A percentile compares a stretch with the other conserved stretches of the same genome.
Conservation (phyloP, 2,888 invertebrate genomes). For the Eupithecia pulchellata region DNA sequence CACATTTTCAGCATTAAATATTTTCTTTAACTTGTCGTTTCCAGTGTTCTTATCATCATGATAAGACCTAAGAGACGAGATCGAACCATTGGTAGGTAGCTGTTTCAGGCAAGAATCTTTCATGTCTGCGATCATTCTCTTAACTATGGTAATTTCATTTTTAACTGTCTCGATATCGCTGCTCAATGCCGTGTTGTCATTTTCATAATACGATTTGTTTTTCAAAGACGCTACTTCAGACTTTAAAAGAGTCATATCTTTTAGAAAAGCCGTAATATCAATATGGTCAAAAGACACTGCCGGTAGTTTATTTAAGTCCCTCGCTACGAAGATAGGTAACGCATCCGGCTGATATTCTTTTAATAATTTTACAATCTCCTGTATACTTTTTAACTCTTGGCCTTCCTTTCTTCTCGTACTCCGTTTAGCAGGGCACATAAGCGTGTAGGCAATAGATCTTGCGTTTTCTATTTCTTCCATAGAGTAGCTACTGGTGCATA, state of each 20-base stretch:
- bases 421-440: not conserved
- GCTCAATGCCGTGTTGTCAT: not conserved
- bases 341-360: conserved; percentile 21
- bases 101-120: not conserved
- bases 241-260: conserved; percentile 9
- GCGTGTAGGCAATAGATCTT: conserved; percentile 2
- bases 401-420: conserved; percentile 13
- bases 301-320: conserved; percentile 4
- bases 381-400: conserved; percentile 19
- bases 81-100: not conserved
- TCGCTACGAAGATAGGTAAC: conserved; percentile 24
- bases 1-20: not conserved
- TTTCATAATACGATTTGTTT: not conserved
- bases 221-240: not conserved
- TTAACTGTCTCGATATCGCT: not conserved
- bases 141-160: not conserved
- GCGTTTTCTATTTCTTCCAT: conserved; percentile 1
- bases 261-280: conserved; percentile 10
- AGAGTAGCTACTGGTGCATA: not conserved
- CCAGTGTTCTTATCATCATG: not conserved
- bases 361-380: conserved; percentile 23
- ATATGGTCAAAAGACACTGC: conserved; percentile 9
- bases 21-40: not conserved
- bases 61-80: conserved; percentile 9
- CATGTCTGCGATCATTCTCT: not conserved